Percentiles rank a stretch among this genome's conserved stretches.
phyloP scores from a whole-genome alignment of 2,113 vertebrate genomes.

The Montifringilla adamsi region DNA sequence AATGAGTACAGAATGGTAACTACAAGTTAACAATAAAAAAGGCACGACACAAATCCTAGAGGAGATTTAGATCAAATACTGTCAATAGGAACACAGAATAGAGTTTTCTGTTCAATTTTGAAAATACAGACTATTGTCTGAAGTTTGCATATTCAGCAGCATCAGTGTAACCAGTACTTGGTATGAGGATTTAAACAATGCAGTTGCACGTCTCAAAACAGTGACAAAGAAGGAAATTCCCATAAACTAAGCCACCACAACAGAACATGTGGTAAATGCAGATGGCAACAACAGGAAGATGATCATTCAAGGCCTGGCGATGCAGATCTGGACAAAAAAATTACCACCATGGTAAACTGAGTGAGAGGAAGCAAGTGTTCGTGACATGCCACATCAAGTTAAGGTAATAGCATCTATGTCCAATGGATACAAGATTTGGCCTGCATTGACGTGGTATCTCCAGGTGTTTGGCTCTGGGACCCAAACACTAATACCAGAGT shows the following conservation, averaged over 20 bases:
- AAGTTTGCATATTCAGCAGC: neutral
- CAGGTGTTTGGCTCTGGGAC: accelerated
- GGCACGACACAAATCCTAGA: neutral
- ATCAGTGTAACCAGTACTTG: neutral
- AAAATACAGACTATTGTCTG: neutral
- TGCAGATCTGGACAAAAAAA: neutral
- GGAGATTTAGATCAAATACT: neutral
- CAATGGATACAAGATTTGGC: neutral
- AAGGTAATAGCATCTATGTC: neutral
- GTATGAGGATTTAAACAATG: neutral
- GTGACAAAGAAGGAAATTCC: neutral
- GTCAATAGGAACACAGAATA: neutral
- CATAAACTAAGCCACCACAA: neutral
- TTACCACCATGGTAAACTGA: neutral
- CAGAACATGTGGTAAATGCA: neutral
- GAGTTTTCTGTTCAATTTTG: neutral
- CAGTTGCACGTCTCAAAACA: neutral
- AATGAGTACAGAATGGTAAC: neutral
- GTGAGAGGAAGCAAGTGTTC: neutral
- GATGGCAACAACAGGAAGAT: accelerated
- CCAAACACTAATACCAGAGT: neutral
- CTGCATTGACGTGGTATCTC: neutral
- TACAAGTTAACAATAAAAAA: neutral
- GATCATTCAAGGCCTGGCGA: neutral
- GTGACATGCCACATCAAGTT: neutral